phyloP scores from a whole-genome alignment of 2,888 invertebrate genomes.

The Cerastoderma edule region DNA sequence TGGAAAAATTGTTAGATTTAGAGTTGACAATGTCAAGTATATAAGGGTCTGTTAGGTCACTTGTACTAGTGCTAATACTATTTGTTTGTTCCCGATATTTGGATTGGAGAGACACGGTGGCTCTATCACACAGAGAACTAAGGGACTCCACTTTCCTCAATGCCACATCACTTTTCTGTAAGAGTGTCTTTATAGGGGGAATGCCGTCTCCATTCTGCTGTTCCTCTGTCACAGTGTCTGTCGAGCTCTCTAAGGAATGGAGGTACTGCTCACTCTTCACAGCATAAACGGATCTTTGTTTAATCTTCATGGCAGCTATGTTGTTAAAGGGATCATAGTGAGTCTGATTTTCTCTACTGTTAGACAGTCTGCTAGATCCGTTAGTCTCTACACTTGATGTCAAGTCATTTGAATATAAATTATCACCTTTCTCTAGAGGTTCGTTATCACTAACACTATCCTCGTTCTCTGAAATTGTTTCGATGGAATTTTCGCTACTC shows the following conservation, averaged over 20 bases:
- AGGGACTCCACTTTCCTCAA: constrained; percentile 50
- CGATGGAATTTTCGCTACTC: constrained; percentile 54
- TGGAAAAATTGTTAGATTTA: constrained; percentile 25
- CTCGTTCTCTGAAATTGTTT: constrained; percentile 53
- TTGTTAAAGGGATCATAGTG: constrained; percentile 29
- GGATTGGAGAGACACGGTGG: constrained; percentile 36
- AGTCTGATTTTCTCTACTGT: constrained; percentile 29
- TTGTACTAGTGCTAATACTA: constrained; percentile 82
- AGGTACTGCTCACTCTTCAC: constrained; percentile 69
- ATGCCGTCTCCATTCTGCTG: constrained; percentile 37
- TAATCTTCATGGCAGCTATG: constrained; percentile 29
- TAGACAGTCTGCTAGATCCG: constrained; percentile 22
- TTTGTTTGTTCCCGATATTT: constrained; percentile 62
- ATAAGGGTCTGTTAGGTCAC: constrained; percentile 80
- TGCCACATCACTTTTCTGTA: constrained; percentile 13
- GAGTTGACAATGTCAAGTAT: constrained; percentile 54
- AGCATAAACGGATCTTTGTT: constrained; percentile 40
- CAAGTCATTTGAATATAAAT: constrained; percentile 26
- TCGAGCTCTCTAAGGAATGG: constrained; percentile 85
- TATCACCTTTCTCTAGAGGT: constrained; percentile 18
- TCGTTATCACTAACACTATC: constrained; percentile 25
- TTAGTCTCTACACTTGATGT: constrained; percentile 35
- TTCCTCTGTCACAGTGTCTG: constrained; percentile 85
- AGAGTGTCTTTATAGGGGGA: too few species aligned
- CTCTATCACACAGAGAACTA: constrained; percentile 57